Evolutionary conservation across 2,113 vertebrate species (phyloP), one percentile per base, ranked within the genome.

Genomic region (Tetrax tetrax): DNA sequence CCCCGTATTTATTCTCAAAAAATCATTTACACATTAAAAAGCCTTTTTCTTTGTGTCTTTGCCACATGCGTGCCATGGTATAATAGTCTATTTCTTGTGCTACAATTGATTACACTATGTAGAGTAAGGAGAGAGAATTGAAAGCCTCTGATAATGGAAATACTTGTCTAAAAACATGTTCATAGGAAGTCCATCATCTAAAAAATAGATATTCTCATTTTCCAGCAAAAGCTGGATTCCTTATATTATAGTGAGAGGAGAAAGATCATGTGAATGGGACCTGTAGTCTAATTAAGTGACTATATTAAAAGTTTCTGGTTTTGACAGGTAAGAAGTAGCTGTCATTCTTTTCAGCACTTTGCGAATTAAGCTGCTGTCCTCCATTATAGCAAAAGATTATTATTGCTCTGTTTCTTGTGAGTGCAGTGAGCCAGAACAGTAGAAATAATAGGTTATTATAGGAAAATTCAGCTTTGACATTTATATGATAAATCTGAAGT

Each of bases 401-500:
- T 98, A 89, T 96, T 97, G 90, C 81, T 84, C 80, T 93, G 86
- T 95, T 97, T 96, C 93, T 93, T 96, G 63, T 77, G 92, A 88
- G 88, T 97, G 97, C 95, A 97, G 87, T 68, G 97, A 98, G 92
- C 89, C 97, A 98, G 98, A 98, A 98, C 97, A 95, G 93, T 93
- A 89, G 92, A 97, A 96, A 97, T 98, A 98, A 98, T 98, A 96
- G 95, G 96, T 97, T 98, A 98, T 98, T 98, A 98, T 95, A 97
- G 93, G 79, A 95, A 98, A 98, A 97, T 97, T 97, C 97, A 93
- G 93, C 96, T 97, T 97, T 98, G 98, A 98, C 98, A 97, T 98
- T 98, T 98, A 93, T 97, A 89, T 97, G 97, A 98, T 98, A 98
- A 97, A 97, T 98, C 97, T 97, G 83, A 96, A 98, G 97, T 98